Percentiles rank a stretch among this genome's conserved stretches.
phyloP scores from a whole-genome alignment of 35 echinoderm and acorn worm genomes.

The Lytechinus pictus region DNA sequence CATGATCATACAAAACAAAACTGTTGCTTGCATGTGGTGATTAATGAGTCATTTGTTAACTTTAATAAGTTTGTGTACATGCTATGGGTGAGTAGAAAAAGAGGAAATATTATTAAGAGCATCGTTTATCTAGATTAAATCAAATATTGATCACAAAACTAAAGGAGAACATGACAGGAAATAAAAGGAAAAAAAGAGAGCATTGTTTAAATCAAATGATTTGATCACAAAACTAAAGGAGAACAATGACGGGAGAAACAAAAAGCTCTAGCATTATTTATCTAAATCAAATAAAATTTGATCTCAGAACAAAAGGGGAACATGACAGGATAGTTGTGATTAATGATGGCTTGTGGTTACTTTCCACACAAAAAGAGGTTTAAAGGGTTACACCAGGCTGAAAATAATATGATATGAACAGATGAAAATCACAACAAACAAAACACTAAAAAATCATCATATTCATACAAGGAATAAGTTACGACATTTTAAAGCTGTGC shows the following conservation, averaged over 20 bases:
- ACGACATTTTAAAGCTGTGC: too few species aligned
- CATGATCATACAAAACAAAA: not conserved
- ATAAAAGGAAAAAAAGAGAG: too few species aligned
- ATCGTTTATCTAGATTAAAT: not conserved
- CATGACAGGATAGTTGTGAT: not conserved
- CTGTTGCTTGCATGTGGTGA: not conserved
- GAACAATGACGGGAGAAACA: too few species aligned
- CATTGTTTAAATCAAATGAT: too few species aligned
- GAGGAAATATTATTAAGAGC: not conserved
- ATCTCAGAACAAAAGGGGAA: not conserved
- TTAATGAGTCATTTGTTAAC: not conserved
- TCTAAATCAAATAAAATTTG: not conserved
- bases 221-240: too few species aligned
- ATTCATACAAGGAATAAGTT: too few species aligned
- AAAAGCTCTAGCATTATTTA: not conserved
- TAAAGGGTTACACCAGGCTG: not conserved
- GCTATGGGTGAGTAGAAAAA: not conserved
- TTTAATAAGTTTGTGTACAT: not conserved
- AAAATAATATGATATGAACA: too few species aligned
- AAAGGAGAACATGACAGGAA: not conserved
- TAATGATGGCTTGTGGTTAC: not conserved
- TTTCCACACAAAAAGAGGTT: not conserved
- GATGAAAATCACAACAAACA: too few species aligned
- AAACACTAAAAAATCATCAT: too few species aligned
- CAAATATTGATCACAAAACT: not conserved